Base-by-base conservation (phyloP, 35 echinoderm and acorn worm species). In the Eucidaris tribuloides region DNA sequence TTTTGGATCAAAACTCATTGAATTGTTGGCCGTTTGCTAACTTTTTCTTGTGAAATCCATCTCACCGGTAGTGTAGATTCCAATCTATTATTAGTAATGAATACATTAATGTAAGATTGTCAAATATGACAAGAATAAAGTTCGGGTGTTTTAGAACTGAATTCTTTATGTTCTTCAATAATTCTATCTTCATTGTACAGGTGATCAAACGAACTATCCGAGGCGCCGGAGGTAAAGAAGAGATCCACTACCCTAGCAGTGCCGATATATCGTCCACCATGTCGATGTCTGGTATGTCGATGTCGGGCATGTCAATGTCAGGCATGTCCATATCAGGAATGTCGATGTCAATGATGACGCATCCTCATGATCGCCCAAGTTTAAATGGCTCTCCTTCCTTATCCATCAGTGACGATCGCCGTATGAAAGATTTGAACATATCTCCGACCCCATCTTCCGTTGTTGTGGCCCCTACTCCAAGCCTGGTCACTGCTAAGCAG, bases 191-290 rank as follows among this genome's bases (percentile, higher is more conserved):
- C n/a, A n/a, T n/a, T n/a, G n/a, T n/a, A 43, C 19, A 74, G 68
- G 40, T 74, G 40, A 91, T 96, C 20, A 90, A 81, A 36, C 79
- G 89, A 3, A 89, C 91, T 19, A 90, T 96, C 23, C 91, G 87
- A 81, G 80, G 93, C 28, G 89, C 93, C 29, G 81, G 84, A 43
- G 93, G 93, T 39, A 85, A 87, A 42, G 89, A 96, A 68, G 93
- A 96, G 65, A 86, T 91, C 7, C 80, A 58, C 7, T 93, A 93
- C 58, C 71, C 89, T 3, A 83, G 86, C 38, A 89, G 78, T 61
- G 64, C 60, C 13, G 86, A 89, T 3, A 65, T 52, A 27, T 82
- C 86, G 13, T 70, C 70, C 20, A 63, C 42, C 2, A 42, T 40
- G 15, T 25, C 24, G 9, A 74, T 36, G 11, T 74, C 68, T 5